phyloP scores from a whole-genome alignment of 2,797 vertebrate species.

The Agapornis canus region DNA sequence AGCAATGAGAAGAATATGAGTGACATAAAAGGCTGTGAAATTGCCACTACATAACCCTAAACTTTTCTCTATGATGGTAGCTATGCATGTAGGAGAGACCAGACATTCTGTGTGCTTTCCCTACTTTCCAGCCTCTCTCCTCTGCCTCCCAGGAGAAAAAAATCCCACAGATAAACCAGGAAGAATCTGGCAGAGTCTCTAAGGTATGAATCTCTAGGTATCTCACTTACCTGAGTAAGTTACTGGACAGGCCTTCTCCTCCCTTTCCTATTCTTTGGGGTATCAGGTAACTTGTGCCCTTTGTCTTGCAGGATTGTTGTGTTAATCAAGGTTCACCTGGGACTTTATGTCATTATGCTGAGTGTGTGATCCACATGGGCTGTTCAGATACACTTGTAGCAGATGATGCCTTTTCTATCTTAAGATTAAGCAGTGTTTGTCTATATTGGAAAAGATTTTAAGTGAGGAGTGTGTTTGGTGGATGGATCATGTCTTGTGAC shows the following conservation, averaged over 20 bases:
- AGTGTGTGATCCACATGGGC: not conserved
- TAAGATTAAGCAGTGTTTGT: not conserved
- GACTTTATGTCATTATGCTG: not conserved
- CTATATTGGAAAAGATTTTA: not conserved
- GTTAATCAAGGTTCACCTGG: not conserved
- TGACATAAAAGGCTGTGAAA: not conserved
- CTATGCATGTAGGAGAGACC: not conserved
- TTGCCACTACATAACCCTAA: not conserved
- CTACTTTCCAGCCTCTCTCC: not conserved
- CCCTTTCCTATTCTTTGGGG: not conserved
- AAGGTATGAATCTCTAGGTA: not conserved
- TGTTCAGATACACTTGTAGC: not conserved
- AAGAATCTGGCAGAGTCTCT: not conserved
- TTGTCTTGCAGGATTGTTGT: not conserved
- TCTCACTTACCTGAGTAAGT: not conserved
- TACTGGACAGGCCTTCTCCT: not conserved
- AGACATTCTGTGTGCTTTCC: not conserved
- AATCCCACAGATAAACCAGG: not conserved
- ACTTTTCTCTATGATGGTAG: not conserved
- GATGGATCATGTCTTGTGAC: not conserved
- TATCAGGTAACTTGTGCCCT: not conserved
- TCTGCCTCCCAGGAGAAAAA: not conserved
- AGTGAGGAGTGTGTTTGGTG: not conserved
- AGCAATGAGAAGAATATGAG: not conserved
- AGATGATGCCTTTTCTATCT: not conserved